Conservation (phyloP, 2,797 vertebrate species). For the Myiotriccus ornatus region DNA sequence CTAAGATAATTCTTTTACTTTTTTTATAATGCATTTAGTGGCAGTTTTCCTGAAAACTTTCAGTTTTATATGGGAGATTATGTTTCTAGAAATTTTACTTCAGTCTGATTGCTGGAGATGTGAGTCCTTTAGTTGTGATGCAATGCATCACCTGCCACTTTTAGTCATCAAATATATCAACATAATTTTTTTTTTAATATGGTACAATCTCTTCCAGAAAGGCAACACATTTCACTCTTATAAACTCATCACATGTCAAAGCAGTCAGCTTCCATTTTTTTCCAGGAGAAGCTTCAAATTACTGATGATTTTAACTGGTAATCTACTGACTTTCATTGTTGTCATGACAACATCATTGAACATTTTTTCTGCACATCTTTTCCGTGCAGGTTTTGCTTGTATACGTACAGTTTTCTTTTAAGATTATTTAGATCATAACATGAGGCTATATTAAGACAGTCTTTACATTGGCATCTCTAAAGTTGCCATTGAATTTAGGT, state of each 20-base stretch:
- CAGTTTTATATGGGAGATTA: background rate
- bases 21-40: background rate
- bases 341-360: slow-evolving; percentile 45
- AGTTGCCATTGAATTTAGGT: background rate
- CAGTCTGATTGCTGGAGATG: background rate
- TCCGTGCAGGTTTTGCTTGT: background rate
- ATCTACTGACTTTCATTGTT: slow-evolving; percentile 18
- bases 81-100: background rate
- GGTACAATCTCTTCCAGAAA: background rate
- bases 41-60: background rate
- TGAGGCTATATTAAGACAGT: background rate
- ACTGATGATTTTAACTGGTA: background rate
- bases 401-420: background rate
- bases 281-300: background rate
- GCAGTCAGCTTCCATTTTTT: background rate
- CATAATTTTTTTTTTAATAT: background rate
- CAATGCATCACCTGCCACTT: background rate
- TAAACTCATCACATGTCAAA: background rate
- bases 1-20: background rate
- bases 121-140: background rate
- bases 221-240: background rate
- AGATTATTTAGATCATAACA: background rate
- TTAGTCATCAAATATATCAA: background rate
- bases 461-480: background rate
- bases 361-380: slow-evolving; percentile 3